Base-by-base conservation (phyloP, 1,140 invertebrate species). In the Drosophila ambigua region DNA sequence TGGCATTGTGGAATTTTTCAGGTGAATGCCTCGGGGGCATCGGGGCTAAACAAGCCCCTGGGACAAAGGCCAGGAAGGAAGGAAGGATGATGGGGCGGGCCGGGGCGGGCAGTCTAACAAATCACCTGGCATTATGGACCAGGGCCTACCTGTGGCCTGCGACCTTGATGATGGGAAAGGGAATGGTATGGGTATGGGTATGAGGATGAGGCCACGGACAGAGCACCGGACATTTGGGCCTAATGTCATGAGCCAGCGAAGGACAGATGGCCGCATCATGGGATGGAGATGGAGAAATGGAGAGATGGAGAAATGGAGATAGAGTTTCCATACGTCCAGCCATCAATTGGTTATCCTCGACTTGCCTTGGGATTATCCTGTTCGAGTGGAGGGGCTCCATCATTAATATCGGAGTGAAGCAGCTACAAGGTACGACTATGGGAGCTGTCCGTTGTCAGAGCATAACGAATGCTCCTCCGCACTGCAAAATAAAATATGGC, bases 221-320 rank as follows among this genome's bases (percentile, higher is more conserved):
- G 23, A 20, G 28, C 45, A 49, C 80, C 80, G 80, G 80, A 79
- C 80, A 84, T 79, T 83, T 50, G 65, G 76, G 80, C 72, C 80
- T 83, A 83, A 84, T 83, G 84, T 84, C 80, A 83, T 83, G 80
- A 84, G 80, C 76, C 76, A 64, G 46, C 72, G 4, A 55, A 49
- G 72, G 80, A 75, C 80, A 83, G 80, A 83, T 83, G 76, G 80
- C 72, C 59, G 66, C 76, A 78, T 84, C 80, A 79, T 83, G 83
- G 84, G 62, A 72, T 57, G 44, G n/a, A 9, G 24, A 13, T 7
- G 26, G 11, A 26, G n/a, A n/a, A n/a, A n/a, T n/a, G n/a, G n/a
- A n/a, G n/a, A n/a, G 45, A 46, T 16, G 44, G 7, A 15, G 43
- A 24, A 7, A 41, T 57, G 16, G 44, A 11, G 48, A 53, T 31